These are phyloP conservation scores for Poeciliopsis turneri DNA, from an alignment of 2,797 vertebrate species.

Conservation along the genomic window DNA sequence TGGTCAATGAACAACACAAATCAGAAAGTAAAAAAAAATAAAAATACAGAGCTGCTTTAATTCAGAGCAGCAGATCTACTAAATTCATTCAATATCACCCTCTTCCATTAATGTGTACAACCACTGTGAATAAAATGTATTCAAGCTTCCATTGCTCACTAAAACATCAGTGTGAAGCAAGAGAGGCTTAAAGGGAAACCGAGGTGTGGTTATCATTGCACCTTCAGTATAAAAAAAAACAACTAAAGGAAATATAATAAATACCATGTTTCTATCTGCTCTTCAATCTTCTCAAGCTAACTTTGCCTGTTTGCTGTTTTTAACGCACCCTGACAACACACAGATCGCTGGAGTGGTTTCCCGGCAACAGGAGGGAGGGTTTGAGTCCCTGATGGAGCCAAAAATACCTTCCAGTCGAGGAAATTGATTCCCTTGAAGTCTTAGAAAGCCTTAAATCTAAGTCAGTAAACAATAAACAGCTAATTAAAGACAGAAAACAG, in stretches of 20 bases:
- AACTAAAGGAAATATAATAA: constrained; percentile 33
- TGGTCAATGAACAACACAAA: not conserved
- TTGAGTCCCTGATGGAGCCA: constrained; percentile 60
- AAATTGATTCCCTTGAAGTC: constrained; percentile 70
- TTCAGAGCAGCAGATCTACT: not conserved
- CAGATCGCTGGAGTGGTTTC: constrained; percentile 75
- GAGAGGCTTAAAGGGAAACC: constrained; percentile 24
- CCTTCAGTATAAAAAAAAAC: not conserved
- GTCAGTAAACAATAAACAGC: constrained; percentile 57
- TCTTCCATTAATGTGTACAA: not conserved
- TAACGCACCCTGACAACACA: constrained; percentile 68
- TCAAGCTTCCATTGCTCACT: not conserved
- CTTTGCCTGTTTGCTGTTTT: constrained; percentile 13
- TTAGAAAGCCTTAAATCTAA: constrained; percentile 49
- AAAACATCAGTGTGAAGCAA: constrained; percentile 25
- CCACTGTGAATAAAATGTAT: not conserved
- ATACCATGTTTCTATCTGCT: constrained; percentile 7
- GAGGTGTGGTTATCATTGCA: constrained; percentile 49
- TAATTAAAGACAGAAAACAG: constrained; percentile 25
- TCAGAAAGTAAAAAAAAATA: not conserved
- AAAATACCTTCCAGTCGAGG: constrained; percentile 59
- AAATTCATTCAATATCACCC: too few relatives aligned
- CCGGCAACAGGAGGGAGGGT: constrained; percentile 69
- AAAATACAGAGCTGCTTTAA: not conserved
- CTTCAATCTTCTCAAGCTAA: constrained; percentile 21